Conservation (phyloP, 2,888 invertebrate species). For the Troilus luridus region DNA sequence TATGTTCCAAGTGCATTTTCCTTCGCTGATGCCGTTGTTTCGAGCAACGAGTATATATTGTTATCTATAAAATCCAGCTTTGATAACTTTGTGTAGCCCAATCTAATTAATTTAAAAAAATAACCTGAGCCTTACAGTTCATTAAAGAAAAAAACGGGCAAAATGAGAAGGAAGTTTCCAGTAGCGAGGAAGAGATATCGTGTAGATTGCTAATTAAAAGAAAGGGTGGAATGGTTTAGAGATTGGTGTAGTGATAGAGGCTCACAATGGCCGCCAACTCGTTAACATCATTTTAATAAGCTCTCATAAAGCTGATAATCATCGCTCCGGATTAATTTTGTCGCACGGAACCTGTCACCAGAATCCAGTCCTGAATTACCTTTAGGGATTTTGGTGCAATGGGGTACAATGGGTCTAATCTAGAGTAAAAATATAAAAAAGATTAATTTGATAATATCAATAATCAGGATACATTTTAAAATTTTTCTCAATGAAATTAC, state of each 20-base stretch:
- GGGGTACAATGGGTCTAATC: not conserved
- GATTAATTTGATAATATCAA: no score
- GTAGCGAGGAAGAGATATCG: not conserved
- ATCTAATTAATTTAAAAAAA: not conserved
- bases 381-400: not conserved
- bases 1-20: no score
- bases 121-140: not conserved
- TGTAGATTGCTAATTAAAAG: constrained; percentile 38
- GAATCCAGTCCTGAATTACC: not conserved
- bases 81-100: not conserved
- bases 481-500: no score
- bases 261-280: constrained; percentile 26
- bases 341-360: constrained; percentile 20
- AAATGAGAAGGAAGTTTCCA: constrained; percentile 19
- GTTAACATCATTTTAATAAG: constrained; percentile 47
- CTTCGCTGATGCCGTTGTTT: no score
- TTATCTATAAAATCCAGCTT: not conserved
- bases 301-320: constrained; percentile 40
- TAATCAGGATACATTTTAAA: no score
- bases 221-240: not conserved
- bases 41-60: no score
- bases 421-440: no score
- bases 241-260: not conserved
- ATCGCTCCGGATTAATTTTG: constrained; percentile 10
- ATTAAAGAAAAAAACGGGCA: not conserved